These are phyloP conservation scores for Rhopalosiphum nymphaeae DNA, from an alignment of 2,888 invertebrate species.

Conservation along the genomic window DNA sequence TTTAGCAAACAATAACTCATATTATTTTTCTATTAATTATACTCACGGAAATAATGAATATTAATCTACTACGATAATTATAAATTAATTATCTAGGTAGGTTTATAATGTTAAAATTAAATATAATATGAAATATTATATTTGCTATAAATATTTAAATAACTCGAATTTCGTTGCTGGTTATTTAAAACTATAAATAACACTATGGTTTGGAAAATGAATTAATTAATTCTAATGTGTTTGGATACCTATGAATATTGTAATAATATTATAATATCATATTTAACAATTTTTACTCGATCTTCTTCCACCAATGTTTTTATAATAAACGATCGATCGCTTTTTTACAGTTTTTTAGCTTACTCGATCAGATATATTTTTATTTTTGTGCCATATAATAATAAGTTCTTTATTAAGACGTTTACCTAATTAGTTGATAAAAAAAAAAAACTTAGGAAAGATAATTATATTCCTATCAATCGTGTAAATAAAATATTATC, in stretches of 20 bases:
- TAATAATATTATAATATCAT: not conserved
- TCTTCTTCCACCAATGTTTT: not conserved
- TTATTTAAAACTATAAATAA: not conserved
- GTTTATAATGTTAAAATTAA: not conserved
- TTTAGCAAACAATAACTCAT: not conserved
- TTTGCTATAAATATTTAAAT: not conserved
- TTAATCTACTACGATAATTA: not conserved
- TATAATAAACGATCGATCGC: not conserved
- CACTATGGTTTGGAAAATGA: not conserved
- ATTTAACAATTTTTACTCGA: not conserved
- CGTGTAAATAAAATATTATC: not conserved
- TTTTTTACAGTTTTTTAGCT: not conserved
- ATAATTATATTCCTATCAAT: not conserved
- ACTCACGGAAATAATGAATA: not conserved
- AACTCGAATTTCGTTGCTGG: not conserved
- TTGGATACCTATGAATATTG: not conserved
- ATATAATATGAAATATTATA: not conserved
- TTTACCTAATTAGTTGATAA: not conserved
- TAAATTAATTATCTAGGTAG: not conserved
- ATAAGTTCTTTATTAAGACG: not conserved
- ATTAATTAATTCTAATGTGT: not conserved
- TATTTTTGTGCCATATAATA: not conserved
- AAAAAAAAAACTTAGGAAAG: not conserved
- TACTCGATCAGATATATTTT: too few species aligned
- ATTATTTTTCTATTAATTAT: not conserved